Percentiles rank a stretch among this genome's conserved stretches.
Evolutionary conservation across 2,113 vertebrate species (phyloP).

Genomic region (Campylomormyrus tamandua): DNA sequence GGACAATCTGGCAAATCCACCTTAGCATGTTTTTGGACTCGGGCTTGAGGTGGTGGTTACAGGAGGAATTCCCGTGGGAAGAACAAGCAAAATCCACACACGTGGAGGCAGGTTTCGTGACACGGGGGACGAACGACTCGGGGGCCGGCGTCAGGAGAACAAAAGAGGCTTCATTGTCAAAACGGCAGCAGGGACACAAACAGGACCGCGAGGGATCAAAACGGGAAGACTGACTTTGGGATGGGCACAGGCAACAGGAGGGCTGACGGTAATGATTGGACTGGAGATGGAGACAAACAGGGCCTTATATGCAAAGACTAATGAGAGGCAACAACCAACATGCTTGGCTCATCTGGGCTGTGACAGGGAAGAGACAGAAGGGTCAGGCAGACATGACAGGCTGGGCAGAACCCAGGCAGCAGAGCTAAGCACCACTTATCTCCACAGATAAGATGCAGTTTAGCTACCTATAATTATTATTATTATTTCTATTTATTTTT

Average conservation of each 20-base stretch:
- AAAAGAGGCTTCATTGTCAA: neutral
- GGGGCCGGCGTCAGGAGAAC: neutral
- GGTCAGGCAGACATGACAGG: neutral
- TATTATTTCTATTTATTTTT: no score
- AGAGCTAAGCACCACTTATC: neutral
- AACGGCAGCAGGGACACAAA: neutral
- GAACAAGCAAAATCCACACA: neutral
- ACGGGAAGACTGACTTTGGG: neutral
- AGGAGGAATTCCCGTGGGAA: neutral
- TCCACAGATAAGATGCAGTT: no score
- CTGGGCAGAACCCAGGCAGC: neutral
- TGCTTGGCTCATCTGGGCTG: neutral
- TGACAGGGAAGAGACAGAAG: neutral
- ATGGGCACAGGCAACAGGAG: neutral
- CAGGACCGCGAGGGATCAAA: neutral
- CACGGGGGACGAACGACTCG: neutral
- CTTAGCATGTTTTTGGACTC: neutral
- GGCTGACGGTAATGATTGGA: neutral
- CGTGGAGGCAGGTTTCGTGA: neutral
- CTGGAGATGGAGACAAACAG: neutral
- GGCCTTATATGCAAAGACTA: neutral
- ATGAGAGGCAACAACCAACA: neutral
- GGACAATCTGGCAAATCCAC: neutral
- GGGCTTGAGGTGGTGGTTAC: neutral
- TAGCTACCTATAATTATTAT: no score